Evolutionary conservation across 1,140 invertebrate genomes (phyloP).

Genomic region (Colletes latitarsis): DNA sequence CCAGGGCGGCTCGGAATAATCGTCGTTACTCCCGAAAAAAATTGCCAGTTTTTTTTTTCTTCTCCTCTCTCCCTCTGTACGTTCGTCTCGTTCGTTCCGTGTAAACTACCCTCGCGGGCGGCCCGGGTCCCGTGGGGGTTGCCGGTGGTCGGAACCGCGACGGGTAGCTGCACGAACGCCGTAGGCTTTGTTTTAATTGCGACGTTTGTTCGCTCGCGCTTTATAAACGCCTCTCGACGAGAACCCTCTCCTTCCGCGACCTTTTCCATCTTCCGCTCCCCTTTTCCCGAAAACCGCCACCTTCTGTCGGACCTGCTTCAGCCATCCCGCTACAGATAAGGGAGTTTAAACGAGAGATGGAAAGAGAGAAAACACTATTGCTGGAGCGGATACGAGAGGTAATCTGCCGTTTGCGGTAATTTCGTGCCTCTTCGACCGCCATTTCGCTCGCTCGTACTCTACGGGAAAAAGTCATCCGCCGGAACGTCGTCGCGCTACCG

Average conservation of each 20-base stretch:
- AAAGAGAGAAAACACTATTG: neutral
- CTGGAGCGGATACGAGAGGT: constrained; percentile 5
- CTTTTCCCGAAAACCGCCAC: constrained; percentile 17
- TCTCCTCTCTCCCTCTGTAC: neutral
- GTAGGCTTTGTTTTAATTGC: constrained; percentile 69
- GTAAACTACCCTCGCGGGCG: constrained; percentile 34
- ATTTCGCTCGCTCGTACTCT: neutral
- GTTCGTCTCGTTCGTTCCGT: constrained; percentile 12
- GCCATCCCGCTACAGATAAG: constrained; percentile 4
- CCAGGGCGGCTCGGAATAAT: constrained; percentile 32
- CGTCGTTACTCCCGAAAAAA: constrained; percentile 43
- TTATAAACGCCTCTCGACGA: constrained; percentile 50
- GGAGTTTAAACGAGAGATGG: neutral
- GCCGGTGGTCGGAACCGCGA: constrained; percentile 36
- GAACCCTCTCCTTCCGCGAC: constrained; percentile 10
- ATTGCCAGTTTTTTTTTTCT: constrained; percentile 25
- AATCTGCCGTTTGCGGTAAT: constrained; percentile 25
- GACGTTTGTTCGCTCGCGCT: constrained; percentile 63
- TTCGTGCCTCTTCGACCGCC: neutral
- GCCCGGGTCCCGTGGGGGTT: constrained; percentile 30
- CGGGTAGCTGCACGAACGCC: constrained; percentile 56
- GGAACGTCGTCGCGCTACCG: too few relatives aligned
- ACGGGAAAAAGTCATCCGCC: neutral
- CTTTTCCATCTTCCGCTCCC: constrained; percentile 15
- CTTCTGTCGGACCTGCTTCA: constrained; percentile 10